phyloP scores from a whole-genome alignment of 2,113 vertebrate genomes.

The Callopanchax toddi region DNA sequence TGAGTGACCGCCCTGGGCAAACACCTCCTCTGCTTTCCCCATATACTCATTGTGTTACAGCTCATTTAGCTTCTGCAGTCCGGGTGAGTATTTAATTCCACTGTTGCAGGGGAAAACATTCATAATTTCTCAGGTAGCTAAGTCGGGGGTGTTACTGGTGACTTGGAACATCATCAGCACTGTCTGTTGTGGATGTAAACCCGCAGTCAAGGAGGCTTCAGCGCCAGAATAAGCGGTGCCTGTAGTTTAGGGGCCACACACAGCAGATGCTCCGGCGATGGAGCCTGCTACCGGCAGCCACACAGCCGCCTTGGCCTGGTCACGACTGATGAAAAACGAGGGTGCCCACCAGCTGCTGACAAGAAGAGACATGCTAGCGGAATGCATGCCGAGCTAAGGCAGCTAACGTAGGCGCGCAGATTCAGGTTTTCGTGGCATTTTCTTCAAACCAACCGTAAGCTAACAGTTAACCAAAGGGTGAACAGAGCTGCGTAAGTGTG shows the following conservation, averaged over 20 bases:
- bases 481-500: constrained; percentile 16
- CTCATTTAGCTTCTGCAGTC: constrained; percentile 4
- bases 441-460: constrained; percentile 10
- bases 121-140: constrained; percentile 30
- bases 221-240: not conserved
- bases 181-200: constrained; percentile 32
- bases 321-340: constrained; percentile 51
- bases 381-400: constrained; percentile 42
- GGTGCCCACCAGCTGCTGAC: constrained; percentile 33
- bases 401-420: constrained; percentile 41
- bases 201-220: constrained; percentile 22
- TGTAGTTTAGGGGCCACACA: not conserved
- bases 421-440: constrained; percentile 57
- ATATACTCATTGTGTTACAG: constrained; percentile 19
- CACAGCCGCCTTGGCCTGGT: constrained; percentile 57
- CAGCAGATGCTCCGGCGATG: constrained; percentile 15
- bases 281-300: constrained; percentile 15
- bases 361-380: constrained; percentile 26
- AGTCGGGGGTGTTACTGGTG: constrained; percentile 23
- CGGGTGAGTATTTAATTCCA: constrained; percentile 52
- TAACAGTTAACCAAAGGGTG: constrained; percentile 23
- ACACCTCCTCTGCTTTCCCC: constrained; percentile 4
- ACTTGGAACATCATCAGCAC: constrained; percentile 53
- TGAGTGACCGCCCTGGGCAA: constrained; percentile 51
- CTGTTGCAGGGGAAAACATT: not conserved